Evolutionary conservation across 2,113 vertebrate genomes (phyloP).

Genomic region (Brachypodius melanocephalos): DNA sequence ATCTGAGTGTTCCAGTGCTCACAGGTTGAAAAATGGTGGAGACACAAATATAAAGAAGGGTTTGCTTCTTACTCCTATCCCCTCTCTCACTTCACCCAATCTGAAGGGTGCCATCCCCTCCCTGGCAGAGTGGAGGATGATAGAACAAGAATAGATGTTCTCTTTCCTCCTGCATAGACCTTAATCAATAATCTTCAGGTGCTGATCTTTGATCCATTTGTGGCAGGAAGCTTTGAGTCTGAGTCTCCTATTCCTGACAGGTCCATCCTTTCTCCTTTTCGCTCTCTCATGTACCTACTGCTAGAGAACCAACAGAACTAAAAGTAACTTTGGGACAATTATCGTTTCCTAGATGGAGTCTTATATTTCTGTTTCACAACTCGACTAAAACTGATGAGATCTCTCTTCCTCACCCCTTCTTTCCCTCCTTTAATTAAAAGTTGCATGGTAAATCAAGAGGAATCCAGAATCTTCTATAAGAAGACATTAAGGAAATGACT

Average conservation of each 20-base stretch:
- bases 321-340: neutral
- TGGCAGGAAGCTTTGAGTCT: neutral
- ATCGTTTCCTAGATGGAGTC: neutral
- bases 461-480: neutral
- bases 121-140: neutral
- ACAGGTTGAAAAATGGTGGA: neutral
- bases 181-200: neutral
- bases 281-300: neutral
- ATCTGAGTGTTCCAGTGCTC: neutral
- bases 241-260: neutral
- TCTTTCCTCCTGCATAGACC: neutral
- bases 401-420: neutral
- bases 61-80: neutral
- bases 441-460: neutral
- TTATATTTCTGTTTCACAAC: neutral
- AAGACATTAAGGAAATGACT: neutral
- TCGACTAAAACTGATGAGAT: neutral
- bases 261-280: neutral
- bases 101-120: neutral
- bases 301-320: neutral
- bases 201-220: neutral
- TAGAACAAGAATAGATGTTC: neutral
- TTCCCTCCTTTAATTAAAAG: conserved; percentile 1
- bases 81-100: neutral
- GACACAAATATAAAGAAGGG: neutral